Evolutionary conservation across 2,113 vertebrate species (phyloP).

Genomic region (Pristiophorus japonicus): DNA sequence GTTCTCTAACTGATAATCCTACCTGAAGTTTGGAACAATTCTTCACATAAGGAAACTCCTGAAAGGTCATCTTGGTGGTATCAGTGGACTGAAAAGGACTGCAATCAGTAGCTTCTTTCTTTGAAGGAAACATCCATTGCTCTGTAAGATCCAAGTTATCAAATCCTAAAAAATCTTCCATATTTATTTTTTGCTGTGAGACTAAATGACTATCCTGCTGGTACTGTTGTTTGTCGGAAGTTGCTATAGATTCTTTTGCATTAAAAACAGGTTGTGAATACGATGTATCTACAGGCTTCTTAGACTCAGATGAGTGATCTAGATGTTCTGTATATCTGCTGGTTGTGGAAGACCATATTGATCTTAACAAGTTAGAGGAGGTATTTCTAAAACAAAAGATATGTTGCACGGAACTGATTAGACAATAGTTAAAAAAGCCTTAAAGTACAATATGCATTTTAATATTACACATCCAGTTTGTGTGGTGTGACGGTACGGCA

Average conservation of each 20-base stretch:
- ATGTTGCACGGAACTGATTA: constrained; percentile 40
- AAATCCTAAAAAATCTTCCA: constrained; percentile 53
- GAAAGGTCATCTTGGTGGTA: constrained; percentile 51
- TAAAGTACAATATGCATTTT: constrained; percentile 40
- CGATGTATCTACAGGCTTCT: constrained; percentile 54
- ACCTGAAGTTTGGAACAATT: constrained; percentile 50
- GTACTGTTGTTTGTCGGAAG: constrained; percentile 54
- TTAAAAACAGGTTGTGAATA: constrained; percentile 58
- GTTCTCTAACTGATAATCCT: constrained; percentile 54
- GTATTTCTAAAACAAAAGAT: constrained; percentile 58
- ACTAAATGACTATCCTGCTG: constrained; percentile 47
- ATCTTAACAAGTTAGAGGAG: constrained; percentile 58
- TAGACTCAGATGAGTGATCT: constrained; percentile 60
- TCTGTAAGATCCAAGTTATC: constrained; percentile 54
- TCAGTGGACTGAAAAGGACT: constrained; percentile 54
- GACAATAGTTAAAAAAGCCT: constrained; percentile 45
- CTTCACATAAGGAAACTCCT: constrained; percentile 56
- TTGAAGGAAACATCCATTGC: constrained; percentile 54
- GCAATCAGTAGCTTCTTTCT: constrained; percentile 51
- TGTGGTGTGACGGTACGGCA: not conserved
- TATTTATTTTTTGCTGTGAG: constrained; percentile 55
- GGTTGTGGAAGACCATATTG: constrained; percentile 66
- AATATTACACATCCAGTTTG: not conserved
- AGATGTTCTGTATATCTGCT: constrained; percentile 59
- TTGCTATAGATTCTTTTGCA: constrained; percentile 52